phyloP scores from a whole-genome alignment of 1,140 invertebrate species.

The Calycopis cecrops region DNA sequence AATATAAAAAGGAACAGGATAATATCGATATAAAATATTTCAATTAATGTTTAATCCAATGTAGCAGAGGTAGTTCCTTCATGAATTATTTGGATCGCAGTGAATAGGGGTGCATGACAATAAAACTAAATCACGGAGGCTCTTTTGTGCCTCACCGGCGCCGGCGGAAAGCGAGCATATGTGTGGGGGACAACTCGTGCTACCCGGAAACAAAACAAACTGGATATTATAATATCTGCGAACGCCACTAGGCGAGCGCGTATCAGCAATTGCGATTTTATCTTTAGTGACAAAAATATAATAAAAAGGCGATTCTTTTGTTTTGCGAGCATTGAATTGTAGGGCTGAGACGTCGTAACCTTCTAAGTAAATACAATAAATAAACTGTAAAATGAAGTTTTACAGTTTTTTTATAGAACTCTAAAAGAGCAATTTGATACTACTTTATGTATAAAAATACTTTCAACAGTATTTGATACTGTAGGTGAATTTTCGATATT shows the following conservation, averaged over 20 bases:
- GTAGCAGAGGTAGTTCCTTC: conserved; percentile 11
- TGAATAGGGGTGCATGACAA: conserved; percentile 64
- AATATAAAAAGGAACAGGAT: too few relatives aligned
- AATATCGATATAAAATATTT: background rate
- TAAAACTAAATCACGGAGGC: conserved; percentile 70
- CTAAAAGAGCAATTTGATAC: too few relatives aligned
- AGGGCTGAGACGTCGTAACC: too few relatives aligned
- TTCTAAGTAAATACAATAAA: too few relatives aligned
- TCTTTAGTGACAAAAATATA: conserved; percentile 8
- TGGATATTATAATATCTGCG: conserved; percentile 30
- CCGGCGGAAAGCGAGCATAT: conserved; percentile 64
- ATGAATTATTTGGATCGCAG: conserved; percentile 20
- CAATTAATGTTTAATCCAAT: conserved; percentile 17
- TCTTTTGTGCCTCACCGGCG: conserved; percentile 57
- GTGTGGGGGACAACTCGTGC: conserved; percentile 52
- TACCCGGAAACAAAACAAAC: conserved; percentile 54
- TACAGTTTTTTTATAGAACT: too few relatives aligned
- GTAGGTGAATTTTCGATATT: too few relatives aligned
- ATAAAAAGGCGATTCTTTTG: background rate
- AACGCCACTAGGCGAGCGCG: conserved; percentile 2
- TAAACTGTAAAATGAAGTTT: too few relatives aligned
- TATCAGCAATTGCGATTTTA: conserved; percentile 11
- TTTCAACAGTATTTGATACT: too few relatives aligned
- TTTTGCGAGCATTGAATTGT: too few relatives aligned
- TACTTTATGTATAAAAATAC: too few relatives aligned